A percentile compares a stretch with the other conserved stretches of the same genome.
phyloP scores from a whole-genome alignment of 2,797 vertebrate species.

The Anisognathus igniventris region DNA sequence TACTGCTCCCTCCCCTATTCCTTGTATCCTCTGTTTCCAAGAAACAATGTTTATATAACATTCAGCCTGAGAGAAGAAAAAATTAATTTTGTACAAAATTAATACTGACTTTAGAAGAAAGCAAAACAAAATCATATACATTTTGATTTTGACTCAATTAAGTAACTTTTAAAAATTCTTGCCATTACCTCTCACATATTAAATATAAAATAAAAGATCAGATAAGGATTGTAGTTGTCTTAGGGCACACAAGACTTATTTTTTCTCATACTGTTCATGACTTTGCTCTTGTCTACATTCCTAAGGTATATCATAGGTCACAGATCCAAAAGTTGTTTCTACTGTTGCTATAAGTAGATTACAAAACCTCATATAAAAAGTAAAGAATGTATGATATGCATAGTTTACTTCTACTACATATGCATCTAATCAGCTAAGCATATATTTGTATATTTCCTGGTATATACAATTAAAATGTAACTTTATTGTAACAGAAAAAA shows the following conservation, averaged over 20 bases:
- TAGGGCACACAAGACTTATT: not conserved
- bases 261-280: not conserved
- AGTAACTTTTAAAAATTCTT: not conserved
- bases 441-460: not conserved
- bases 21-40: not conserved
- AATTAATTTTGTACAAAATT: not conserved
- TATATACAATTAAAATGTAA: not conserved
- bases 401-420: not conserved
- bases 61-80: not conserved
- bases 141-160: not conserved
- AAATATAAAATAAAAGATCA: not conserved
- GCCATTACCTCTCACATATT: not conserved
- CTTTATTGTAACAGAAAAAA: not conserved
- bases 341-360: not conserved
- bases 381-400: not conserved
- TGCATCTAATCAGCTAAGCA: not conserved
- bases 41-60: not conserved
- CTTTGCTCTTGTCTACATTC: not conserved
- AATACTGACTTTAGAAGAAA: not conserved
- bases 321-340: not conserved
- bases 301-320: not conserved
- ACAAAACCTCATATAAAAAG: not conserved
- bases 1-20: not conserved
- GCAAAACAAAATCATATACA: rapidly evolving
- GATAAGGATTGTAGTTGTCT: not conserved